Evolutionary conservation across 2,888 invertebrate species (phyloP), one percentile per base, ranked within the genome.

Genomic region (Taenaris catops): DNA sequence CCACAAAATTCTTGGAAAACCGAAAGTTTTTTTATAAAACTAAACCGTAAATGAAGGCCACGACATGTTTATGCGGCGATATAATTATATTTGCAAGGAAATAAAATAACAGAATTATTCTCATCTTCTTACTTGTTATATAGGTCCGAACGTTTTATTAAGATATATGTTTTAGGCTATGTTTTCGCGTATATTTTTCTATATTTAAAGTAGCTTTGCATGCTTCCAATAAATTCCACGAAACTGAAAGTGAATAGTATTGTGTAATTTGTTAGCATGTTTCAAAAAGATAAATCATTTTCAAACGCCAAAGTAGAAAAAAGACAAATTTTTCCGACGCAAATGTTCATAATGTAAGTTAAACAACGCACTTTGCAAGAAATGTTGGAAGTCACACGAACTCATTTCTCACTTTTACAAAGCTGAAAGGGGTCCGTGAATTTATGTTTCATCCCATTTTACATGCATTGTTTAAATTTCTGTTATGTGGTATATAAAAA

Each of bases 271-370:
- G 14, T 14, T 26, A 25, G 8, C 5, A 6, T 9, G 28, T 25
- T 21, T 28, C 17, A 39, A 39, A 27, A 26, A 18, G 23, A 27
- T 39, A 40, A 37, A 36, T 34, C 26, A 12, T 18, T 21, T n/a
- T 21, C 34, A 10, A 25, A 20, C 10, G 19, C 21, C 41, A 35
- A 39, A 45, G 45, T 41, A 38, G 34, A 44, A 50, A 49, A 49
- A 53, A 54, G 49, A 55, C 54, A 59, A 62, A 34, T 41, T 41
- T 61, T 59, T 51, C 48, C 49, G 52, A 49, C 58, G 47, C 62
- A 55, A 72, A 64, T 63, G 63, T 67, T 68, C 55, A 49, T 67
- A 65, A 70, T 66, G 58, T 63, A 60, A 64, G 59, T 63, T 60
- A 57, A 63, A 65, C 55, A 53, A 50, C 52, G 48, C 60, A 63